Percentiles rank a stretch among this genome's conserved stretches.
Conservation (phyloP, 2,888 invertebrate species). For the Microplitis manilae region DNA sequence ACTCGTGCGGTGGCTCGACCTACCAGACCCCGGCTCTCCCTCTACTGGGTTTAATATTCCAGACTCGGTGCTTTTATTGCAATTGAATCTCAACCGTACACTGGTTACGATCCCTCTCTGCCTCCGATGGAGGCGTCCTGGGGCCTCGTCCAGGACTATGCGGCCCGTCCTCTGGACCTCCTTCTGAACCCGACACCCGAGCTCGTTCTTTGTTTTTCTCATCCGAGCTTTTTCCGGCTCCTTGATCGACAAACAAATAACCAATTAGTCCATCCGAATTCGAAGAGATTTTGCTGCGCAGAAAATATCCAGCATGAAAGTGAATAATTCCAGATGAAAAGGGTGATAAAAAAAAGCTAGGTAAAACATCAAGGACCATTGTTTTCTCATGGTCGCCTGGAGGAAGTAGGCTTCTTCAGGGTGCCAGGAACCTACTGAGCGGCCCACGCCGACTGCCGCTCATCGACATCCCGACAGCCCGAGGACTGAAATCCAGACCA, state of each 20-base stretch:
- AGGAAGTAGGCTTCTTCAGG: slow-evolving; percentile 69
- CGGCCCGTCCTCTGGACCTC: no score
- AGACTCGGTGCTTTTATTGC: slow-evolving; percentile 68
- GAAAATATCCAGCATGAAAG: no score
- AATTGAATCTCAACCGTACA: slow-evolving; percentile 64
- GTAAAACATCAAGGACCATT: slow-evolving; percentile 38
- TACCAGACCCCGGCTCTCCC: slow-evolving; percentile 66
- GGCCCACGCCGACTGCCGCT: slow-evolving; percentile 69
- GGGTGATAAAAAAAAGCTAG: background rate
- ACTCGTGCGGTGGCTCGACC: slow-evolving; percentile 72
- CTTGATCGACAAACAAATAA: no score
- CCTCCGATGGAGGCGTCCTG: slow-evolving; percentile 42
- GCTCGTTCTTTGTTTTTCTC: no score
- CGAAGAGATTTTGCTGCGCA: no score
- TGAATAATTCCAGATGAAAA: no score
- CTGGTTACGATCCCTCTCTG: slow-evolving; percentile 45
- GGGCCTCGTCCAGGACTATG: slow-evolving; percentile 23
- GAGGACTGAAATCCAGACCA: slow-evolving; percentile 61
- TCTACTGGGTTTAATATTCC: slow-evolving; percentile 64
- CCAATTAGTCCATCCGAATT: no score
- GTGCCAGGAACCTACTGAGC: slow-evolving; percentile 70
- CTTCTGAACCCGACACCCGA: no score
- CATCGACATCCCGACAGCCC: slow-evolving; percentile 67
- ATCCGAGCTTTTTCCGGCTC: no score
- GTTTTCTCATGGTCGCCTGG: slow-evolving; percentile 59